These are phyloP conservation scores for Biston betularia DNA, from an alignment of 2,888 invertebrate genomes.

Conservation along the genomic window DNA sequence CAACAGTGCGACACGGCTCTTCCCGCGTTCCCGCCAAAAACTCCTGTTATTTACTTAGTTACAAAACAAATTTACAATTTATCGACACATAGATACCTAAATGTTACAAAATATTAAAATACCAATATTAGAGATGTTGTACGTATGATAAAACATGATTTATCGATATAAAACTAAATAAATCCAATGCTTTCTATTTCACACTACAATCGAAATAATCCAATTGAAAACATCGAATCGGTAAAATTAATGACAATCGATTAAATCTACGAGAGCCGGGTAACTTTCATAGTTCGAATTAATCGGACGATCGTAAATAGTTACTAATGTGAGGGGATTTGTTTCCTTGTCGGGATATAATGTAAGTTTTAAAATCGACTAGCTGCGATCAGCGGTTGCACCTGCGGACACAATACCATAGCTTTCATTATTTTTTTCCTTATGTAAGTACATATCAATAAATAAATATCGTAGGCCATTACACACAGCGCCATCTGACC, in stretches of 20 bases:
- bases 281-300: conserved; percentile 9
- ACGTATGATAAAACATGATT: conserved; percentile 5
- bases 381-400: no score
- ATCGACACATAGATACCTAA: neutral
- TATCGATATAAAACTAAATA: neutral
- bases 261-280: conserved; percentile 28
- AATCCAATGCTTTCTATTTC: conserved; percentile 15
- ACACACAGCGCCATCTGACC: no score
- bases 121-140: neutral
- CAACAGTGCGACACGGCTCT: no score
- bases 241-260: conserved; percentile 35
- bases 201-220: conserved; percentile 14
- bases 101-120: neutral
- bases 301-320: conserved; percentile 20
- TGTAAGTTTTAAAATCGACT: neutral
- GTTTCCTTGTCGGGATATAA: conserved; percentile 1
- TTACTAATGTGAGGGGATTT: conserved; percentile 15
- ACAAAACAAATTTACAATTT: neutral
- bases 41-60: no score
- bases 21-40: no score
- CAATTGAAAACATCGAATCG: conserved; percentile 28
- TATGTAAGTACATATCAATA: no score
- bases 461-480: no score
- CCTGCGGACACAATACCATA: no score
- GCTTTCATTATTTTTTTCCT: neutral